Percentiles rank a stretch among this genome's conserved stretches.
phyloP scores from a whole-genome alignment of 2,888 invertebrate genomes.

The Cheilosia variabilis region DNA sequence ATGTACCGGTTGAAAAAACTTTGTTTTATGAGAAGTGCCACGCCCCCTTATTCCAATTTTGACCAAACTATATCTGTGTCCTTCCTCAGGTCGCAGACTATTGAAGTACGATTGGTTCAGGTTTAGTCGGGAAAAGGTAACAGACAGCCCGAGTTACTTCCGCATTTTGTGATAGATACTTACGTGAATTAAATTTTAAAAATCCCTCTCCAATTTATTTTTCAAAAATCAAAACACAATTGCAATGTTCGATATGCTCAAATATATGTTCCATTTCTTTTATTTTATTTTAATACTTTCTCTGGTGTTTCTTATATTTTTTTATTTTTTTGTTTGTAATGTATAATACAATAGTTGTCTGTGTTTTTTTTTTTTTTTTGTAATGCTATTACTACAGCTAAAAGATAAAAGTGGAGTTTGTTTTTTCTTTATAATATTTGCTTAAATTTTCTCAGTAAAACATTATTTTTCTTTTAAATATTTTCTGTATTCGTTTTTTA shows the following conservation, averaged over 20 bases:
- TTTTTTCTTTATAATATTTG: conserved; percentile 19
- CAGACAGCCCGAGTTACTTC: too few relatives aligned
- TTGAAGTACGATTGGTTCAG: too few relatives aligned
- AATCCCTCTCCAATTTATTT: background rate
- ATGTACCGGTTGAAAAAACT: too few relatives aligned
- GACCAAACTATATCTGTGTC: too few relatives aligned
- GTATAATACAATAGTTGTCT: conserved; percentile 69
- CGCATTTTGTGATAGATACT: too few relatives aligned
- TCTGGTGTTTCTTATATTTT: conserved; percentile 41
- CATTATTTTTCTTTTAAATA: conserved; percentile 43
- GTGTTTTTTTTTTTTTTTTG: conserved; percentile 34
- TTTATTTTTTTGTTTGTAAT: conserved; percentile 36
- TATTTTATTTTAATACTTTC: conserved; percentile 41
- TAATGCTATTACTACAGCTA: conserved; percentile 67
- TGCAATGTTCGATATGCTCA: conserved; percentile 70
- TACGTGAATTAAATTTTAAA: too few relatives aligned
- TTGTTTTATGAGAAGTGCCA: too few relatives aligned
- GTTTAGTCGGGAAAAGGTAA: background rate
- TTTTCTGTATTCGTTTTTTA: conserved; percentile 49
- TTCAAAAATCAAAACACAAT: conserved; percentile 54
- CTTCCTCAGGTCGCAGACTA: too few relatives aligned
- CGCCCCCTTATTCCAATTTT: too few relatives aligned
- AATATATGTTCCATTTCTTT: conserved; percentile 67
- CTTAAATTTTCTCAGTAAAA: conserved; percentile 53
- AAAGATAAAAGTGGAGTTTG: conserved; percentile 68